phyloP scores from a whole-genome alignment of 2,113 vertebrate species.

The Melanerpes aurifrons region DNA sequence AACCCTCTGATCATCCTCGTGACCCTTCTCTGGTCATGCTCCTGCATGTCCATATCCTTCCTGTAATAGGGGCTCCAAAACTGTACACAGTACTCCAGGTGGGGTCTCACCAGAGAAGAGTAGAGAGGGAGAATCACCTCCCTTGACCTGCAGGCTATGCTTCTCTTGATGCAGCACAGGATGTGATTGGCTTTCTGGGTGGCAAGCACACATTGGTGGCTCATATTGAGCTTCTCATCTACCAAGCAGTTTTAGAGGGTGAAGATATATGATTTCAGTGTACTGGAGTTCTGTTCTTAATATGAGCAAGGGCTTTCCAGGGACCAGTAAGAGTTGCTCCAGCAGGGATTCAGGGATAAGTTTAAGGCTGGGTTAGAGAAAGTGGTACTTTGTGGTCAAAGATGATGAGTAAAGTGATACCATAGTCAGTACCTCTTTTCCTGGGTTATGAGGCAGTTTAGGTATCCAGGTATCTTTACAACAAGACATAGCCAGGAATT shows the following conservation, averaged over 20 bases:
- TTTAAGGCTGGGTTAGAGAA: not conserved
- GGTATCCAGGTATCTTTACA: not conserved
- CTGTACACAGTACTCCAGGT: too few species aligned
- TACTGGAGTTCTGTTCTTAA: not conserved
- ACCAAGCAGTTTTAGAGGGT: not conserved
- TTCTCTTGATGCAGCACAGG: too few species aligned
- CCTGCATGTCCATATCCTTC: too few species aligned
- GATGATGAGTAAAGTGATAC: not conserved
- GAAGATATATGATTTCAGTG: not conserved
- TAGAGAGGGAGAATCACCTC: too few species aligned
- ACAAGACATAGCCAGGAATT: not conserved
- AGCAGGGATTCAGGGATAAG: not conserved
- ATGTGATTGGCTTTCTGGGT: too few species aligned
- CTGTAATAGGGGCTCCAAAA: too few species aligned
- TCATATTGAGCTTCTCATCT: too few species aligned
- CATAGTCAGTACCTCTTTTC: not conserved
- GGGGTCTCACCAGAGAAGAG: too few species aligned
- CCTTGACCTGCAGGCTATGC: too few species aligned
- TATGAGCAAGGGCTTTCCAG: not conserved
- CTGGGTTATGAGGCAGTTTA: not conserved
- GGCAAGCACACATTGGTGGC: too few species aligned
- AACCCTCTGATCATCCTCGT: too few species aligned
- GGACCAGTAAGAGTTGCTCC: not conserved
- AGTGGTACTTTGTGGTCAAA: not conserved
- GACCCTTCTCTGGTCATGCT: too few species aligned